phyloP scores from a whole-genome alignment of 2,113 vertebrate genomes.

The Chiloscyllium plagiosum region DNA sequence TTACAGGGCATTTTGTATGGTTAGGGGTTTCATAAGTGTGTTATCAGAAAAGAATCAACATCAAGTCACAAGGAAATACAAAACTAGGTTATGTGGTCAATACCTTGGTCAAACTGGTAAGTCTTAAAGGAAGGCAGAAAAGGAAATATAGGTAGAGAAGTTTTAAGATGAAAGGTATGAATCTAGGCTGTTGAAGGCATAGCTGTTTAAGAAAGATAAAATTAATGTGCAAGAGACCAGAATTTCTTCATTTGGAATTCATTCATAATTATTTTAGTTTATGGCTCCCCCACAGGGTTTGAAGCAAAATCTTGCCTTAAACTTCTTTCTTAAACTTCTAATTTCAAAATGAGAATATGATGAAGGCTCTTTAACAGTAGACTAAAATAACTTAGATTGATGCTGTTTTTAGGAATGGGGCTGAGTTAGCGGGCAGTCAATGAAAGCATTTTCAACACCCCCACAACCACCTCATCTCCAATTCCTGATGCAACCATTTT shows the following conservation, averaged over 20 bases:
- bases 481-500: no score
- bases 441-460: no score
- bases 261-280: no score
- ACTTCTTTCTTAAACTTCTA: no score
- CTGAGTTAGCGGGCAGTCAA: no score
- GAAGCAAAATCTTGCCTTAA: no score
- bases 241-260: neutral
- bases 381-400: no score
- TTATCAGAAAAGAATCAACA: neutral
- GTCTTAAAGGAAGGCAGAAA: neutral
- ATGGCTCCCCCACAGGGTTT: no score
- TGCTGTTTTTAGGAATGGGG: no score
- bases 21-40: neutral
- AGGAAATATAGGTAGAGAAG: neutral
- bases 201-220: neutral
- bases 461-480: no score
- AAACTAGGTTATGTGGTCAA: neutral
- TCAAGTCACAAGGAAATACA: neutral
- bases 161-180: neutral
- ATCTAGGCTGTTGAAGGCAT: neutral
- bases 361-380: no score
- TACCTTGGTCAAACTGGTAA: neutral
- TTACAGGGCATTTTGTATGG: neutral
- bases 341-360: no score
- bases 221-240: neutral